Conservation (phyloP, 2,797 vertebrate species). For the Chromobotia macracanthus region DNA sequence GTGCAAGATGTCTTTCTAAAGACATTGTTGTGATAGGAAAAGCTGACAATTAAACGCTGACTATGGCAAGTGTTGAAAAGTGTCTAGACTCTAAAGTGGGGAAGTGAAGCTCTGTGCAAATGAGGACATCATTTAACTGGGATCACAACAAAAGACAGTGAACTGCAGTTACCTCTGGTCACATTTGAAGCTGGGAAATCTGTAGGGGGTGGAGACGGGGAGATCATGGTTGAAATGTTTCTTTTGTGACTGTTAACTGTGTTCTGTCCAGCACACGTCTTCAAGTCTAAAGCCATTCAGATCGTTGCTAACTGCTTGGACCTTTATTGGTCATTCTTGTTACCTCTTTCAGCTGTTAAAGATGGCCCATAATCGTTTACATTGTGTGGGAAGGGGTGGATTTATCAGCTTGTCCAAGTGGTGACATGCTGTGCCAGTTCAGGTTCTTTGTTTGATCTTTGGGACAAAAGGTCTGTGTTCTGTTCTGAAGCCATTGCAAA, state of each 20-base stretch:
- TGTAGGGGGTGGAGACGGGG: constrained; percentile 43
- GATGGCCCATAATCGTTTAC: neutral
- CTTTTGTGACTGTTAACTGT: constrained; percentile 6
- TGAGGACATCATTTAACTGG: constrained; percentile 38
- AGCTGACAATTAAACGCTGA: constrained; percentile 6
- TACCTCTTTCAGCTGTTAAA: constrained; percentile 36
- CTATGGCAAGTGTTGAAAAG: constrained; percentile 40
- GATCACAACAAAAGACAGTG: constrained; percentile 51
- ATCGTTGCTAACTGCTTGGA: too few species aligned
- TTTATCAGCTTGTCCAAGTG: neutral
- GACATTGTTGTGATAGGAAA: too few species aligned
- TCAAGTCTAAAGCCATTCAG: constrained; percentile 4
- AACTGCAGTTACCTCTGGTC: constrained; percentile 65
- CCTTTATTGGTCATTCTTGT: constrained; percentile 5
- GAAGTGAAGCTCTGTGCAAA: constrained; percentile 51
- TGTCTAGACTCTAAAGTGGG: constrained; percentile 49
- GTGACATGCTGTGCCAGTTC: constrained; percentile 18
- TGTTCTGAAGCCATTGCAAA: too few species aligned
- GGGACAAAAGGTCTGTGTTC: constrained; percentile 4
- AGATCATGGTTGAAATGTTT: constrained; percentile 30
- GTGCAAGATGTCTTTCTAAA: too few species aligned
- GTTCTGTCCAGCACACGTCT: neutral
- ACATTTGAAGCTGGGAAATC: constrained; percentile 59
- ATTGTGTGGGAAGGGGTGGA: neutral
- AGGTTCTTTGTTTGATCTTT: constrained; percentile 22